Percentiles rank a stretch among this genome's conserved stretches.
Conservation (phyloP, 2,888 invertebrate species). For the Drosophila paranaensis region DNA sequence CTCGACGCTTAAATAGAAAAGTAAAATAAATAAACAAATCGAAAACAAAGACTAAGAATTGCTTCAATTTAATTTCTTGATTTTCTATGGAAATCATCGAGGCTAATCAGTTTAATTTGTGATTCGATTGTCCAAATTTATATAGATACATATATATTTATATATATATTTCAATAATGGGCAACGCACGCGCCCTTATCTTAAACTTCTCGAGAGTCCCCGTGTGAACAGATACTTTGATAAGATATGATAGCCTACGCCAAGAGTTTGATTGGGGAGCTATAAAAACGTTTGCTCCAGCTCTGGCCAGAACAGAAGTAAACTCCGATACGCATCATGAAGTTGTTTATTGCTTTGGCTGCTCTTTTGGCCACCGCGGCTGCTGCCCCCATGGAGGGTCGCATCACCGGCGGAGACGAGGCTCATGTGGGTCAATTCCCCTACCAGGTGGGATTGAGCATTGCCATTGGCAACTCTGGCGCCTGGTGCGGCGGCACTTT, state of each 20-base stretch:
- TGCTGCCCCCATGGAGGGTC: slow-evolving; percentile 52
- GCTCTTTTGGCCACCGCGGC: slow-evolving; percentile 39
- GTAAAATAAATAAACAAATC: not conserved
- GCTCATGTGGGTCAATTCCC: slow-evolving; percentile 68
- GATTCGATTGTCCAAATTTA: slow-evolving; percentile 1
- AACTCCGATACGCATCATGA: slow-evolving; percentile 34
- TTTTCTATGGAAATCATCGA: slow-evolving; percentile 10
- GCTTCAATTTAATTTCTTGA: not conserved
- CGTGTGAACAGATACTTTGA: slow-evolving; percentile 28
- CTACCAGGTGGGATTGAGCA: slow-evolving; percentile 75
- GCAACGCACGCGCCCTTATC: slow-evolving; percentile 15
- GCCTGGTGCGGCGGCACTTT: slow-evolving; percentile 76
- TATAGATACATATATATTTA: not conserved
- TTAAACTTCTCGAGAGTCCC: slow-evolving; percentile 10
- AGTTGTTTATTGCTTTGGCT: slow-evolving; percentile 41
- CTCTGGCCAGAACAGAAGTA: slow-evolving; percentile 22
- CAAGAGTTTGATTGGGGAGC: slow-evolving; percentile 3
- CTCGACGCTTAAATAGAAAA: not conserved
- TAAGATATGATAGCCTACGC: slow-evolving; percentile 25
- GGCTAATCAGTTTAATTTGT: slow-evolving; percentile 24
- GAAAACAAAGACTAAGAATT: not conserved
- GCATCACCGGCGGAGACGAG: slow-evolving; percentile 65
- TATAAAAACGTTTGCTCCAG: slow-evolving; percentile 30
- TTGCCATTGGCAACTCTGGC: slow-evolving; percentile 34
- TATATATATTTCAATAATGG: not conserved